These are phyloP conservation scores for Sylvia atricapilla DNA, from an alignment of 2,113 vertebrate genomes.

Conservation along the genomic window DNA sequence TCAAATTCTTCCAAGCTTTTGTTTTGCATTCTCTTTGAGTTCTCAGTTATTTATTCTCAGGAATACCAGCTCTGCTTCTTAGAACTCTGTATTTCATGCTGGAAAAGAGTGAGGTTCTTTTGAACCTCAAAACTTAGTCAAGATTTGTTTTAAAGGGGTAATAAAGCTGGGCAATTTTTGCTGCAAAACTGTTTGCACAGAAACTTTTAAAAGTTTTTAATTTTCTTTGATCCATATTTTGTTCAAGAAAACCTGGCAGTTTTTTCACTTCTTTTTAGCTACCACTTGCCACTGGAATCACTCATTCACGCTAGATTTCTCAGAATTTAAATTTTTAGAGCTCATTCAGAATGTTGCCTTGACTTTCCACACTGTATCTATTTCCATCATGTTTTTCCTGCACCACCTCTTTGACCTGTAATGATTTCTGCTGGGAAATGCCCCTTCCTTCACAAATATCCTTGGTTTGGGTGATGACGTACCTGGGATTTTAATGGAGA, in stretches of 20 bases:
- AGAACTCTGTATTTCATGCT: neutral
- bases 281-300: neutral
- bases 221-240: neutral
- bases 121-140: neutral
- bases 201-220: neutral
- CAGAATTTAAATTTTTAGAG: neutral
- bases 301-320: neutral
- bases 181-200: neutral
- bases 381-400: neutral
- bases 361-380: neutral
- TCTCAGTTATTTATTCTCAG: neutral
- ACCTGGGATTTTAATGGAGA: neutral
- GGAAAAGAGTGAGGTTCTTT: neutral
- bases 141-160: neutral
- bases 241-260: neutral
- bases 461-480: neutral
- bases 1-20: neutral
- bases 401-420: rapidly evolving
- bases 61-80: neutral
- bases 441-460: neutral
- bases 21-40: neutral
- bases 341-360: neutral
- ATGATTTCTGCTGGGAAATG: neutral
- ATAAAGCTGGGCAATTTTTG: neutral
- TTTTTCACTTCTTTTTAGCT: neutral